These are phyloP conservation scores for Nasonia vitripennis DNA, from an alignment of 1,140 invertebrate genomes.

Conservation along the genomic window DNA sequence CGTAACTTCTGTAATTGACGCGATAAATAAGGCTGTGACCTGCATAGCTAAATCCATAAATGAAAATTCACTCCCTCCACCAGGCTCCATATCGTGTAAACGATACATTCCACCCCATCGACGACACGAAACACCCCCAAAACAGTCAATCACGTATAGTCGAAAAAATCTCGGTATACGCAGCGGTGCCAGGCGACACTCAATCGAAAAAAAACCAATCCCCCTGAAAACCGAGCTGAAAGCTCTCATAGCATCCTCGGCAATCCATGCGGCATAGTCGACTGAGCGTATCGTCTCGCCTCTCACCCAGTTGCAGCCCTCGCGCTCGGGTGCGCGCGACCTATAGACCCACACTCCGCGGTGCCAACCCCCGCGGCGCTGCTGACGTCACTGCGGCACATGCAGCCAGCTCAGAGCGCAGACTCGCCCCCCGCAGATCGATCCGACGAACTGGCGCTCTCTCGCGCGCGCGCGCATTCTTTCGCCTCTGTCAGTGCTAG, in stretches of 20 bases:
- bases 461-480: not conserved
- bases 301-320: not conserved
- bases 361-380: not conserved
- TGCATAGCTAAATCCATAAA: not conserved
- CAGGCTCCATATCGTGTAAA: not conserved
- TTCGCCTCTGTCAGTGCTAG: not conserved
- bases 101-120: not conserved
- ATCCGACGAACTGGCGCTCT: not conserved
- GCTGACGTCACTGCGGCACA: conserved; percentile 68
- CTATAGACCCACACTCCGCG: not conserved
- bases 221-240: not conserved
- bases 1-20: no score
- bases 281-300: not conserved
- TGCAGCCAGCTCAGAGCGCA: conserved; percentile 54
- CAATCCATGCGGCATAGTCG: not conserved
- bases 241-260: not conserved
- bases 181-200: no score
- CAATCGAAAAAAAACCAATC: not conserved
- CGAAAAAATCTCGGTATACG: no score
- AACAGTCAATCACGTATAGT: not conserved
- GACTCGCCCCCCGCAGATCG: conserved; percentile 63
- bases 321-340: not conserved
- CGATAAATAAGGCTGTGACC: not conserved
- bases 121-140: not conserved
- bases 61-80: not conserved